A percentile compares a stretch with the other conserved stretches of the same genome.
These are phyloP conservation scores for Acinonyx jubatus DNA, from an alignment of 2,113 vertebrate species.

Conservation along the genomic window DNA sequence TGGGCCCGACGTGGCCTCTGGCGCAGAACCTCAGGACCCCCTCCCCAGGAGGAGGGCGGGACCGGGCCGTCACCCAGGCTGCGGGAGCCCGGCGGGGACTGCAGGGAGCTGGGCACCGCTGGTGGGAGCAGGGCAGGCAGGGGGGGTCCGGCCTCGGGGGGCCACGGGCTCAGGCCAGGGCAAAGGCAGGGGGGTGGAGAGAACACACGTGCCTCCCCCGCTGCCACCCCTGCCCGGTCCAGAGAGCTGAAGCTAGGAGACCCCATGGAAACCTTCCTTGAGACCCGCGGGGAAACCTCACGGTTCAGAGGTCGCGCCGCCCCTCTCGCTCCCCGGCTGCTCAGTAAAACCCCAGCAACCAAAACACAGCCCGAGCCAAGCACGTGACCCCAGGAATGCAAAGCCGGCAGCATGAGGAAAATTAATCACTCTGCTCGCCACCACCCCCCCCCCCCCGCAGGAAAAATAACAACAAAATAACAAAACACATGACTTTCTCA, in stretches of 20 bases:
- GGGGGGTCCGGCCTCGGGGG: not conserved
- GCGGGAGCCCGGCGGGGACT: not conserved
- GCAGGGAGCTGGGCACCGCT: not conserved
- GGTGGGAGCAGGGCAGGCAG: not conserved
- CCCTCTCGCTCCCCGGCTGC: not conserved
- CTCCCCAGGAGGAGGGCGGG: not conserved
- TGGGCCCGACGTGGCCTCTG: not conserved
- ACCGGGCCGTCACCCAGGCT: not conserved
- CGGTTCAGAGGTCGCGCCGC: not conserved
- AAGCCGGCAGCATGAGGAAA: not conserved
- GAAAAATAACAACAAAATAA: not conserved
- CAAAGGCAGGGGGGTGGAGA: not conserved
- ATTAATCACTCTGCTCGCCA: not conserved
- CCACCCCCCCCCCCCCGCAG: not conserved
- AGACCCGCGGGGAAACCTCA: not conserved
- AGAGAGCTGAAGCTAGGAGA: not conserved
- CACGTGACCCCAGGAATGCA: not conserved
- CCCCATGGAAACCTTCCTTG: not conserved
- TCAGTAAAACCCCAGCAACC: not conserved
- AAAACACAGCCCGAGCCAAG: fast-evolving
- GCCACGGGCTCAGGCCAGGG: not conserved
- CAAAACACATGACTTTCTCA: not conserved
- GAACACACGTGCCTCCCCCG: not conserved
- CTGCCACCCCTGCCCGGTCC: not conserved
- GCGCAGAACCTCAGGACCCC: not conserved